phyloP scores from a whole-genome alignment of 2,113 vertebrate genomes.

The Bubo bubo region DNA sequence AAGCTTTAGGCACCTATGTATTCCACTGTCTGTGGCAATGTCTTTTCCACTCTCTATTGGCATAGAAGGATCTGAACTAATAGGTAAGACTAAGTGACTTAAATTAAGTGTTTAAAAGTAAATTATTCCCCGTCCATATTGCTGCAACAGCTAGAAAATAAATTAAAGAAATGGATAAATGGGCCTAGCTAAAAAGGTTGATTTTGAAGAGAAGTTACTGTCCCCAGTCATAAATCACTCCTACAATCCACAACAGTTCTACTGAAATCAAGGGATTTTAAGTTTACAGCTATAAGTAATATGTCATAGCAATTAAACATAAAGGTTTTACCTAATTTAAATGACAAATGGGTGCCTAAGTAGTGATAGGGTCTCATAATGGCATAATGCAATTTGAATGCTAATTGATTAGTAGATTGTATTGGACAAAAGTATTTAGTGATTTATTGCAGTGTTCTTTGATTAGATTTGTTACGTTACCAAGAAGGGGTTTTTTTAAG shows the following conservation, averaged over 20 bases:
- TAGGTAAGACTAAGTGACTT: neutral
- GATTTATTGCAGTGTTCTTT: neutral
- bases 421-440: neutral
- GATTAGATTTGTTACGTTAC: neutral
- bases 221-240: neutral
- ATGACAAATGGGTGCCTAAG: neutral
- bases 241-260: neutral
- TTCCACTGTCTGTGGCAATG: fast-evolving
- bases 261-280: neutral
- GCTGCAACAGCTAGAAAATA: neutral
- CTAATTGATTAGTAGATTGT: neutral
- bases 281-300: neutral
- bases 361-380: neutral
- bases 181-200: neutral
- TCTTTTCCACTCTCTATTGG: neutral
- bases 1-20: neutral
- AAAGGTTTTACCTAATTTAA: neutral
- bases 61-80: neutral
- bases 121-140: fast-evolving
- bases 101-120: neutral
- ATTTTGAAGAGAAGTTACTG: neutral
- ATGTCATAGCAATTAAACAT: neutral
- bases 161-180: neutral
- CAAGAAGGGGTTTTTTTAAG: neutral
- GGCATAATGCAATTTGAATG: neutral